Conservation (phyloP, 1,140 invertebrate genomes). For the Heliconius hewitsoni region DNA sequence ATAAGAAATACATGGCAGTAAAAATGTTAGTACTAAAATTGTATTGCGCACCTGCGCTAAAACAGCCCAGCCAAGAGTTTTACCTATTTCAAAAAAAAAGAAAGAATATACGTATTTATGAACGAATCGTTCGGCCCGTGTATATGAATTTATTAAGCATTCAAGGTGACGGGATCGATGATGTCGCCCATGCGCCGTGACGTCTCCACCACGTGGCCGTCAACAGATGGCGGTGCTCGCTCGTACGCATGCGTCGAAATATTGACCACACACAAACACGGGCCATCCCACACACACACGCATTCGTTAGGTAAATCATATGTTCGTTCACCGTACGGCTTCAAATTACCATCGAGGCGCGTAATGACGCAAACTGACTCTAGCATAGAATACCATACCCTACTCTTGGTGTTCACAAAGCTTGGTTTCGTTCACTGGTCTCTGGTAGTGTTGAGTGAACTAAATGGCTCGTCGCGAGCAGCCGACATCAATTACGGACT, state of each 20-base stretch:
- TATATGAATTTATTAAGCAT: constrained; percentile 72
- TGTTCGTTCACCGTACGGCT: constrained; percentile 70
- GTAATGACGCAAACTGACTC: constrained; percentile 66
- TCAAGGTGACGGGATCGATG: constrained; percentile 74
- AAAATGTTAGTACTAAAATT: constrained; percentile 6
- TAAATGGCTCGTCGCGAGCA: constrained; percentile 64
- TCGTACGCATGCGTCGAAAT: constrained; percentile 67
- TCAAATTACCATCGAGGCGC: constrained; percentile 69
- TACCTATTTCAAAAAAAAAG: constrained; percentile 25
- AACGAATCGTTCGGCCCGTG: constrained; percentile 49
- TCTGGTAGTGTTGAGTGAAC: constrained; percentile 62
- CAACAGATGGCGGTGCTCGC: constrained; percentile 70
- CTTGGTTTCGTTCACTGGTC: constrained; percentile 26
- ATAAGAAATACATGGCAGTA: not conserved
- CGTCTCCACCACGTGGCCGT: constrained; percentile 61
- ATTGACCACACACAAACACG: constrained; percentile 55
- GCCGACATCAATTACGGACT: constrained; percentile 71
- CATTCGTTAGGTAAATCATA: constrained; percentile 71
- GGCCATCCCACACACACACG: constrained; percentile 42
- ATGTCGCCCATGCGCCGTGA: constrained; percentile 54
- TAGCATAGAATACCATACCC: constrained; percentile 34
- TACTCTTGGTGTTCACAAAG: constrained; percentile 26
- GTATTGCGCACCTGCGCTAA: constrained; percentile 30
- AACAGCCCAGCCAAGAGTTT: constrained; percentile 14
- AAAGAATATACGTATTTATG: constrained; percentile 44